Conservation (phyloP, 2,797 vertebrate species). For the Molothrus ater region DNA sequence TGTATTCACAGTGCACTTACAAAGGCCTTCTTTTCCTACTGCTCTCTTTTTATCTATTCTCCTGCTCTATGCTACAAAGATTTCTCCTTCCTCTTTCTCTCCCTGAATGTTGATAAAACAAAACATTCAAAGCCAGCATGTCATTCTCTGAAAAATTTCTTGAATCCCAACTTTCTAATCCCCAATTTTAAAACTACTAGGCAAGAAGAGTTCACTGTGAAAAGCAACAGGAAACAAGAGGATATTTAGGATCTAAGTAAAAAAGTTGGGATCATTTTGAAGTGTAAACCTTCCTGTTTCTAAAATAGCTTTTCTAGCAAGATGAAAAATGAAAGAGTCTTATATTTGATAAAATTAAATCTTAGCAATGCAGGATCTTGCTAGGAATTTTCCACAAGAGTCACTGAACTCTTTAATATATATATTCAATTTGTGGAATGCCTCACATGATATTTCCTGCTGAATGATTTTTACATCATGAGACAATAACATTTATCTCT, state of each 20-base stretch:
- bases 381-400: background rate
- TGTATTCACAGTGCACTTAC: background rate
- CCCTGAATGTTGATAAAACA: background rate
- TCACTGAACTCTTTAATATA: background rate
- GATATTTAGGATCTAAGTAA: background rate
- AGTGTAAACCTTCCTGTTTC: background rate
- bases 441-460: background rate
- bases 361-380: background rate
- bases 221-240: background rate
- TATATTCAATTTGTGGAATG: background rate
- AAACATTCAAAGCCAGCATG: background rate
- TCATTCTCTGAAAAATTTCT: background rate
- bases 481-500: background rate
- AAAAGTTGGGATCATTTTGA: background rate
- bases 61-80: background rate
- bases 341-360: background rate
- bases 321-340: background rate
- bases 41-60: background rate
- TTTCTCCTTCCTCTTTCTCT: background rate
- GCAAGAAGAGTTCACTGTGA: background rate
- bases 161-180: background rate
- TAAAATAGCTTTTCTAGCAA: background rate
- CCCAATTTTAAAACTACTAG: background rate
- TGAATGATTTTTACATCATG: background rate
- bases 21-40: background rate